A percentile compares a stretch with the other conserved stretches of the same genome.
Evolutionary conservation across 2,113 vertebrate genomes (phyloP).

Genomic region (Ptychochromis oligacanthus): DNA sequence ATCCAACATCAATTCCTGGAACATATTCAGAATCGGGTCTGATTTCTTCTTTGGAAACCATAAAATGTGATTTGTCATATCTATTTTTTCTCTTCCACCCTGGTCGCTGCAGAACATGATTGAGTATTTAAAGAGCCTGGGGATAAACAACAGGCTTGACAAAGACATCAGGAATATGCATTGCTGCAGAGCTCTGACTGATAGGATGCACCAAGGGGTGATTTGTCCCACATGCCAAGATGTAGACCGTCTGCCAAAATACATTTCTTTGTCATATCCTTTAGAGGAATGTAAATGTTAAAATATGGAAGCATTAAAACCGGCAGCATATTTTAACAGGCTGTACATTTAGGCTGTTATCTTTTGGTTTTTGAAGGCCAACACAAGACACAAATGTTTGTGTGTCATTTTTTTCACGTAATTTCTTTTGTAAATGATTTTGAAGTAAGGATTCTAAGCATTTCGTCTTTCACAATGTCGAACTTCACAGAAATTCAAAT

Average conservation of each 20-base stretch:
- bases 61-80: constrained; percentile 56
- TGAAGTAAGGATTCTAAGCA: not conserved
- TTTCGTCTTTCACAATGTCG: not conserved
- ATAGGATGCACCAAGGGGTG: constrained; percentile 33
- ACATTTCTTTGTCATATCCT: constrained; percentile 1
- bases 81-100: constrained; percentile 16
- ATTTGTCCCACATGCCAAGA: constrained; percentile 41
- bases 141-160: constrained; percentile 48
- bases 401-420: not conserved
- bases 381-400: not conserved
- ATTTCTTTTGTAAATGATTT: not conserved
- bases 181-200: constrained; percentile 28
- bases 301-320: constrained; percentile 5
- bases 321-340: not conserved
- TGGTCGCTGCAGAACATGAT: constrained; percentile 46
- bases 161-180: constrained; percentile 38
- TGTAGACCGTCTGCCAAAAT: not conserved
- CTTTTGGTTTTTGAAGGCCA: not conserved
- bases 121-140: constrained; percentile 43
- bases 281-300: constrained; percentile 16
- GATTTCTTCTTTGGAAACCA: constrained; percentile 40
- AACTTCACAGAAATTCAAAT: not conserved
- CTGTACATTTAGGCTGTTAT: not conserved
- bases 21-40: constrained; percentile 37
- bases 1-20: constrained; percentile 33